Evolutionary conservation across 2,797 vertebrate species (phyloP), one percentile per base, ranked within the genome.

Genomic region (Nothura maculosa): DNA sequence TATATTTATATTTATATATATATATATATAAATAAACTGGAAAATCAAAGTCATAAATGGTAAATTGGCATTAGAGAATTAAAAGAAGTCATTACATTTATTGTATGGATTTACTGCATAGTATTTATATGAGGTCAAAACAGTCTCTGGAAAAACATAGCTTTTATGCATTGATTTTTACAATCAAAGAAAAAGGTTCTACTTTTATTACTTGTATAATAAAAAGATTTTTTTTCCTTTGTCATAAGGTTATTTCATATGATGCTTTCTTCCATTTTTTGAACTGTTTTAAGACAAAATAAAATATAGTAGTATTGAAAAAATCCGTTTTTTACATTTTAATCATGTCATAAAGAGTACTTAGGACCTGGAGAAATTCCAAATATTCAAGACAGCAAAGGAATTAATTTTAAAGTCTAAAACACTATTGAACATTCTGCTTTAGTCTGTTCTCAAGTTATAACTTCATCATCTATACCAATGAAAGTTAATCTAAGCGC

Each of bases 361-460:
- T 81, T 81, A 82, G 58, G 30, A 82, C 43, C 42, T 83, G 90
- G 58, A 73, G 25, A 34, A 67, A 28, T 30, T 42, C 47, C 28
- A 62, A 16, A 81, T 40, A 48, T 72, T 36, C 15, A 38, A 88
- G 62, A n/a, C 7, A 74, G 9, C 13, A 86, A 45, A 28, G 40
- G 73, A 84, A 85, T 1, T 8, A 13, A 43, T 77, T 69, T 54
- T 48, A 25, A 75, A 68, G 63, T 57, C 21, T 25, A 58, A 57
- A 79, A 67, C 7, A 74, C 10, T 47, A 64, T 6, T 74, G 25
- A 70, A 28, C 5, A 12, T 66, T 87, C 87, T 94, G 28, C 75
- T 84, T 81, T 72, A 81, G 74, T 60, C 77, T 75, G 13, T 22
- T 76, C 25, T 76, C 55, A 81, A 32, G 28, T 91, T 87, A 57